Base-by-base conservation (phyloP, 2,113 vertebrate species). In the Sarotherodon lohbergeri region DNA sequence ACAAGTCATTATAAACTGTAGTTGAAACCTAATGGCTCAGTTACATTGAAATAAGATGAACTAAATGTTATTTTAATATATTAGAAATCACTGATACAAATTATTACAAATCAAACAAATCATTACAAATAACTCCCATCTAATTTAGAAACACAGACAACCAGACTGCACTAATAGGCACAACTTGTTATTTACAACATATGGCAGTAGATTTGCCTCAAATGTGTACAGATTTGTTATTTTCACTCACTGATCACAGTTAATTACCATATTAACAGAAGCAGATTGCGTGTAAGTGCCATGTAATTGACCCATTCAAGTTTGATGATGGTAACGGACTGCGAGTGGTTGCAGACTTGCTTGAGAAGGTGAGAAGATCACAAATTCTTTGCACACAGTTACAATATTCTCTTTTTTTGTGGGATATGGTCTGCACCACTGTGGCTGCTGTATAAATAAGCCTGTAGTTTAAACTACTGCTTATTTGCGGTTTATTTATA, bases 201-300 rank as follows among this genome's bases (percentile, higher is more conserved):
- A 73, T 3, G 22, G 39, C 5, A 46, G n/a, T 73, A 46, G 66
- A 43, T 27, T 73, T 73, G 39, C n/a, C 5, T 9, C 7, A 17
- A 27, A 73, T 46, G 68, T 13, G 22, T 29, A 29, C 14, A 48
- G 71, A 29, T 0, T 48, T 76, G 43, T 48, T 19, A 29, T 48
- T 76, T 76, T 29, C 41, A 2, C 43, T 11, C 14, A 29, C 13
- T 76, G 24, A 48, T 76, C 24, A 48, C 24, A 29, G 24, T 29
- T 76, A 19, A 76, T 76, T 12, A 10, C 4, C 14, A 10, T 48
- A 29, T 48, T 0, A 76, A 46, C 41, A 29, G 9, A 17, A 48
- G 29, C 41, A 5, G 43, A 0, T 48, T 76, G 17, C 0, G 1
- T 76, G 14, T 29, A 48, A 76, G 48, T 76, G 0, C 9, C 14